phyloP scores from a whole-genome alignment of 2,113 vertebrate genomes.

The Pseudopodoces humilis region DNA sequence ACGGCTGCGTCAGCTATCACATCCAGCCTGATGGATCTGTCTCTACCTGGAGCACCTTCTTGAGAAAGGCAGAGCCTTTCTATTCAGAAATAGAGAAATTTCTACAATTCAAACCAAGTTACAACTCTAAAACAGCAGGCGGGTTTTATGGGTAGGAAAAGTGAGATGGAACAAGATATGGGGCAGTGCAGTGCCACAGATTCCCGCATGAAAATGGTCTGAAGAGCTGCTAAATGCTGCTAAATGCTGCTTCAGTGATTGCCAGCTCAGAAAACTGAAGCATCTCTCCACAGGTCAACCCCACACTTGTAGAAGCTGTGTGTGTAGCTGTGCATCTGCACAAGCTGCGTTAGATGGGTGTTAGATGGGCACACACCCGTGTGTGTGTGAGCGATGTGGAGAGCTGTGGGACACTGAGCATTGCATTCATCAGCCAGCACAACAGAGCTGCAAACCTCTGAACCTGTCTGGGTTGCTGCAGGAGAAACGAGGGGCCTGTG shows the following conservation, averaged over 20 bases:
- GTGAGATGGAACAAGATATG: neutral
- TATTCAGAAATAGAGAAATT: neutral
- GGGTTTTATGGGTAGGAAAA: neutral
- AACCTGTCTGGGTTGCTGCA: neutral
- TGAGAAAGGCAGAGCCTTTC: neutral
- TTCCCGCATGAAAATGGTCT: neutral
- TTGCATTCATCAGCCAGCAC: neutral
- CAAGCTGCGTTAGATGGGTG: accelerated
- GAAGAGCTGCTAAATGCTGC: neutral
- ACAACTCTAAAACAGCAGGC: neutral
- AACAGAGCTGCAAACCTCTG: accelerated
- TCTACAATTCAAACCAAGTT: neutral
- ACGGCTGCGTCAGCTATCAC: neutral
- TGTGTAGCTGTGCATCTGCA: neutral
- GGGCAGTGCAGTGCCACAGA: neutral
- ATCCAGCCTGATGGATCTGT: neutral
- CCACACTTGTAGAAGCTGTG: accelerated
- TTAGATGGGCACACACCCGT: neutral
- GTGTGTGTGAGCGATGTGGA: neutral
- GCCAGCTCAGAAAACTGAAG: neutral
- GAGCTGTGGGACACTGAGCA: too few species aligned
- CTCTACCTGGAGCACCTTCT: neutral
- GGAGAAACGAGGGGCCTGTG: neutral
- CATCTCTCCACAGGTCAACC: accelerated
- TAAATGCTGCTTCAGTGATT: neutral